These are phyloP conservation scores for Orchestia grillus DNA, from an alignment of 1,140 invertebrate genomes.

Conservation along the genomic window DNA sequence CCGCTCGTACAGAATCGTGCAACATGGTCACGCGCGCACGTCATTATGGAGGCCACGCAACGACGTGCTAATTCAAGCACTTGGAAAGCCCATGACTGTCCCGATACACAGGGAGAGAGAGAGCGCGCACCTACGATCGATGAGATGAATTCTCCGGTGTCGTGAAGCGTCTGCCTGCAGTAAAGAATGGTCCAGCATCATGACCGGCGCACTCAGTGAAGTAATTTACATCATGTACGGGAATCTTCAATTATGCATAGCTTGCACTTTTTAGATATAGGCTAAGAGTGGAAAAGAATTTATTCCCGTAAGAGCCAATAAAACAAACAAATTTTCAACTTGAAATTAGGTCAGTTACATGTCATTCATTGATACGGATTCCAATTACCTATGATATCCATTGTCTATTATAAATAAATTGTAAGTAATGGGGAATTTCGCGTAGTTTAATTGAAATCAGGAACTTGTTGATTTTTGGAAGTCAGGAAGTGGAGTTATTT, in stretches of 20 bases:
- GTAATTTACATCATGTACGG: background rate
- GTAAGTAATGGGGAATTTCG: no score
- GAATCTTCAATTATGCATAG: background rate
- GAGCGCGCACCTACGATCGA: background rate
- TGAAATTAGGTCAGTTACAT: no score
- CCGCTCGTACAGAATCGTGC: constrained; percentile 22
- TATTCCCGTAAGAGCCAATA: background rate
- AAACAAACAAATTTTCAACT: background rate
- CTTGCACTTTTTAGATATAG: background rate
- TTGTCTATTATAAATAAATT: no score
- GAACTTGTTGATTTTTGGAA: no score
- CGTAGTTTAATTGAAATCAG: no score
- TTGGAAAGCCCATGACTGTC: background rate
- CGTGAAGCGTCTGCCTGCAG: background rate
- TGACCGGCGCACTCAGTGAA: background rate
- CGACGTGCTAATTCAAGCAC: constrained; percentile 22
- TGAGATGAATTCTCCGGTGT: background rate
- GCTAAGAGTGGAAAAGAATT: background rate
- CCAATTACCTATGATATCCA: no score
- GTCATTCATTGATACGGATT: no score
- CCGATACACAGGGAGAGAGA: background rate
- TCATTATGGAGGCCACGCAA: constrained; percentile 4
- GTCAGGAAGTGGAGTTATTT: no score
- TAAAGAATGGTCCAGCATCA: background rate
- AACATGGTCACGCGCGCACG: constrained; percentile 2